Evolutionary conservation across 2,888 invertebrate genomes (phyloP).

Genomic region (Seira ritae): DNA sequence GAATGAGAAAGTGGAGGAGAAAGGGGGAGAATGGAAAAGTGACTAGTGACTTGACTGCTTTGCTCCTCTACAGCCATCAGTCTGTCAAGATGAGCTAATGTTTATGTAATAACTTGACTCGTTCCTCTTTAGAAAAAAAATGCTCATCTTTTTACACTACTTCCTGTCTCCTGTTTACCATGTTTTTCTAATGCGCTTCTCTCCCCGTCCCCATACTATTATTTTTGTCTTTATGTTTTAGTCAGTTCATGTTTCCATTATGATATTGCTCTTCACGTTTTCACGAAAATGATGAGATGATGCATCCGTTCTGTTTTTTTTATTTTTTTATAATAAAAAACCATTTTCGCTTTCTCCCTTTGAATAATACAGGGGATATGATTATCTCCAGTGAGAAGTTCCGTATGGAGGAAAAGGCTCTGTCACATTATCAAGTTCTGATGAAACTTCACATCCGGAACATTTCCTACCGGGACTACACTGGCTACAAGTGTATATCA

Average conservation of each 20-base stretch:
- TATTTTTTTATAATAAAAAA: conserved; percentile 43
- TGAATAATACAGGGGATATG: conserved; percentile 86
- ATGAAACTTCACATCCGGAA: conserved; percentile 71
- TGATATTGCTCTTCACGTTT: conserved; percentile 17
- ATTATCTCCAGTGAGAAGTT: conserved; percentile 92
- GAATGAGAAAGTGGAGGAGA: conserved; percentile 6
- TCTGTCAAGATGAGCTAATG: conserved; percentile 50
- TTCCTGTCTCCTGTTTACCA: background rate
- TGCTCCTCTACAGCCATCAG: background rate
- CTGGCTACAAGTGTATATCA: conserved; percentile 85
- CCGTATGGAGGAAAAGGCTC: conserved; percentile 82
- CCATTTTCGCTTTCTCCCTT: background rate
- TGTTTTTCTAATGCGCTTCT: background rate
- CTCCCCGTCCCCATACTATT: background rate
- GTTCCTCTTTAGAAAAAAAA: background rate
- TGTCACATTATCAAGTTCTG: conserved; percentile 71
- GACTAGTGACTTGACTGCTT: background rate
- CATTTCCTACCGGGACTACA: conserved; percentile 55
- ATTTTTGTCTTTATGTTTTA: conserved; percentile 18
- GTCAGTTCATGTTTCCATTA: conserved; percentile 9
- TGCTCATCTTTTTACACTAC: conserved; percentile 1
- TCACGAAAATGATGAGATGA: background rate
- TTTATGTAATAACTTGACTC: conserved; percentile 44
- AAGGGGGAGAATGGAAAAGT: background rate
- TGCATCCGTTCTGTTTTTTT: background rate